Evolutionary conservation across 1,140 invertebrate genomes (phyloP), one percentile per base, ranked within the genome.

Genomic region (Ladona fulva): DNA sequence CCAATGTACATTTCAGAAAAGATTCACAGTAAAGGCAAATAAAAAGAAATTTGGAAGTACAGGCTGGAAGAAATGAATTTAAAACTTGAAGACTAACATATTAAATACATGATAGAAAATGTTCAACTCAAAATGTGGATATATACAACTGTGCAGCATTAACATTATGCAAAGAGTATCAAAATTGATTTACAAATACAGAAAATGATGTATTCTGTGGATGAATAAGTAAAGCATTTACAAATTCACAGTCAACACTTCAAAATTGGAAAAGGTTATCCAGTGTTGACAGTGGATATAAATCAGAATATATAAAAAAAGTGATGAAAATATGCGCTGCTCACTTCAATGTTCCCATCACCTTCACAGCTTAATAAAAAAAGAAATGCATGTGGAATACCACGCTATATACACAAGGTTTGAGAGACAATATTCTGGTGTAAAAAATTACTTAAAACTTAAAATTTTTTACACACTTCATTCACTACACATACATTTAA

Each of bases 91-190:
- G 3, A 19, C 52, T 66, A 66, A 66, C 16, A 66, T 19, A 66
- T 66, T 66, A 66, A 66, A 66, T 66, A 66, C n/a, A 66, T 12
- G 52, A 66, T 22, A 12, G 16, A 66, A 66, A 66, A 66, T 66
- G 52, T 66, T 16, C n/a, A 66, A 66, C 52, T 66, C 29, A 66
- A 66, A 3, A 66, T 66, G 52, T 66, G 52, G 14, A 66, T 66
- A 66, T 66, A 66, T 66, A 66, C 52, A 66, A 66, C 52, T 66
- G 52, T 66, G 52, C 52, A 66, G 52, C 52, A 66, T 22, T 37
- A 66, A 19, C 3, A 66, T 66, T 66, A 66, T 66, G 52, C 52
- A 66, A 22, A 66, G 14, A 66, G 52, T 66, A 66, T 66, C 3
- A 66, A 66, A 66, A 66, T 66, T 66, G 5, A 66, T 66, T 66